Evolutionary conservation across 2,113 vertebrate genomes (phyloP).

Genomic region (Myotis davidii): DNA sequence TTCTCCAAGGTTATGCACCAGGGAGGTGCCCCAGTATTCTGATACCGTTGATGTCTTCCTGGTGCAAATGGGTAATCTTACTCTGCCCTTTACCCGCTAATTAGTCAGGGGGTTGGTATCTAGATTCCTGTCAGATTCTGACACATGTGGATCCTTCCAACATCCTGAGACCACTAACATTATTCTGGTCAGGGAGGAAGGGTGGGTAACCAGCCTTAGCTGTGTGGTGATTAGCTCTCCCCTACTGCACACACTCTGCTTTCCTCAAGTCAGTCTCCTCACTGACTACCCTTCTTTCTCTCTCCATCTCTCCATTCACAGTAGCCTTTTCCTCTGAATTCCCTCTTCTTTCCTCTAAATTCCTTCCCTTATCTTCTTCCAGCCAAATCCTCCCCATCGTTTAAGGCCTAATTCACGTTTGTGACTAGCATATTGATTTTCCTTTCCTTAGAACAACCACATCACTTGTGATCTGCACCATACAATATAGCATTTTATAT

Average conservation of each 20-base stretch:
- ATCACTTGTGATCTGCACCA: background rate
- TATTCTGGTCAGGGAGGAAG: background rate
- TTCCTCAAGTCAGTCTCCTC: constrained; percentile 14
- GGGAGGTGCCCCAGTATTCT: background rate
- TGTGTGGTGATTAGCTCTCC: background rate
- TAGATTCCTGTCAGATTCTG: constrained; percentile 32
- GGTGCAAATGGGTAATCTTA: background rate
- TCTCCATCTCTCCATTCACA: background rate
- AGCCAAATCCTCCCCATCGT: background rate
- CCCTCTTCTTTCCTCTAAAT: background rate
- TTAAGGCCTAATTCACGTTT: background rate
- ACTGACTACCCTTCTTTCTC: background rate
- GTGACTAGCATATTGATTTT: constrained; percentile 1
- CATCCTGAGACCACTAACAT: background rate
- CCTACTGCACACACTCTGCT: background rate
- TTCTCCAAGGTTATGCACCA: background rate
- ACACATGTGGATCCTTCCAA: background rate
- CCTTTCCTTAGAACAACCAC: constrained; percentile 15
- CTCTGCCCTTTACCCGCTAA: background rate
- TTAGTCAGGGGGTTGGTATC: background rate
- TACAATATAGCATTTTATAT: constrained; percentile 9
- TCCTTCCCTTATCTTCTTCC: constrained; percentile 22
- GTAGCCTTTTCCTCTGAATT: constrained; percentile 15
- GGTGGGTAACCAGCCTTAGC: background rate
- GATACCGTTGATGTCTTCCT: background rate